A percentile compares a stretch with the other conserved stretches of the same genome.
phyloP scores from a whole-genome alignment of 2,888 invertebrate genomes.

The Catocala nupta region DNA sequence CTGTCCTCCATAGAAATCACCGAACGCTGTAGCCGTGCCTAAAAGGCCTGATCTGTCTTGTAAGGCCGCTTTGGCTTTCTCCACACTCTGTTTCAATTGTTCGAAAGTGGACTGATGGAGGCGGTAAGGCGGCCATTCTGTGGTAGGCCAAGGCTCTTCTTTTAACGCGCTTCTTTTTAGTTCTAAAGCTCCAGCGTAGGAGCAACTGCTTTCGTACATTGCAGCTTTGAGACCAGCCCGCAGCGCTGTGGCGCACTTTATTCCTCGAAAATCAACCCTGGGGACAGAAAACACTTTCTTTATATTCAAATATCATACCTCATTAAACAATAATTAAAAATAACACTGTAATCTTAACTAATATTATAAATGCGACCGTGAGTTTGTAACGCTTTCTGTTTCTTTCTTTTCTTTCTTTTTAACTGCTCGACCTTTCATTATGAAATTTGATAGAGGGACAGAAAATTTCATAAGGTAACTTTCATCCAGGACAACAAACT shows the following conservation, averaged over 20 bases:
- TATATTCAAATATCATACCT: neutral
- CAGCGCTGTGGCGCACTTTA: slow-evolving; percentile 79
- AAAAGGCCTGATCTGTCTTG: slow-evolving; percentile 91
- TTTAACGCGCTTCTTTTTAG: slow-evolving; percentile 90
- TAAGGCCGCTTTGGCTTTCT: slow-evolving; percentile 95
- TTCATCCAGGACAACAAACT: too few relatives aligned
- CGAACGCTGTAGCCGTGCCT: slow-evolving; percentile 91
- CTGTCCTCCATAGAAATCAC: slow-evolving; percentile 89
- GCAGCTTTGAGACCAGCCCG: slow-evolving; percentile 81
- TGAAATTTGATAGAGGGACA: too few relatives aligned
- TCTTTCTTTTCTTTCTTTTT: too few relatives aligned
- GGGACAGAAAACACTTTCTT: slow-evolving; percentile 19
- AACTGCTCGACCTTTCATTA: too few relatives aligned
- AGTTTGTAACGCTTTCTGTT: too few relatives aligned
- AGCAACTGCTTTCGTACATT: slow-evolving; percentile 98
- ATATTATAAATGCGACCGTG: too few relatives aligned
- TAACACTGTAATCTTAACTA: too few relatives aligned
- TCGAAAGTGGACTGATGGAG: slow-evolving; percentile 96
- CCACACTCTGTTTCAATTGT: slow-evolving; percentile 95
- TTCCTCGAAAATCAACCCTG: slow-evolving; percentile 78
- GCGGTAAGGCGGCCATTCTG: slow-evolving; percentile 93
- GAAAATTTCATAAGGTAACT: too few relatives aligned
- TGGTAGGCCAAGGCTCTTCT: slow-evolving; percentile 87
- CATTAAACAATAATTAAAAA: too few relatives aligned
- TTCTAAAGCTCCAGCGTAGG: slow-evolving; percentile 94